Conservation (phyloP, 2,113 vertebrate genomes). For the Ophiodon elongatus region DNA sequence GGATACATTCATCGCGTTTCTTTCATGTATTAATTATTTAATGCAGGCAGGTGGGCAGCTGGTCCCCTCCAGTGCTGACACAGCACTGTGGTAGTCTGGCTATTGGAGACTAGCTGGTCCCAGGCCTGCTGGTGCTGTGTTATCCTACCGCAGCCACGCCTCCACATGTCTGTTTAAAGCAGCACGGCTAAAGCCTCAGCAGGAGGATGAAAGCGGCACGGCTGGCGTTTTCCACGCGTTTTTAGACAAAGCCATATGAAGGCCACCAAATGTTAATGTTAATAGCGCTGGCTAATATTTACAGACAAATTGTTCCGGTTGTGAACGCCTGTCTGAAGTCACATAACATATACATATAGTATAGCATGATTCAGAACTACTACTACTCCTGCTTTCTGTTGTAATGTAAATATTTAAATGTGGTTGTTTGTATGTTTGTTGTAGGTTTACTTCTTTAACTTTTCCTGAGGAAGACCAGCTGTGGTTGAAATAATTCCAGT, state of each 20-base stretch:
- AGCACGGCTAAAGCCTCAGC: not conserved
- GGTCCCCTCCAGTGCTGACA: not conserved
- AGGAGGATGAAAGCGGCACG: not conserved
- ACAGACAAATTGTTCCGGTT: too few species aligned
- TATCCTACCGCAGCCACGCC: not conserved
- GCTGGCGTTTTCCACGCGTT: not conserved
- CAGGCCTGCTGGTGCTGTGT: not conserved
- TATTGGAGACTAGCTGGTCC: not conserved
- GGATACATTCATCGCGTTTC: not conserved
- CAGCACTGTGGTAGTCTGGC: not conserved
- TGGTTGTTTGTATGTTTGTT: not conserved
- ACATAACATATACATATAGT: not conserved
- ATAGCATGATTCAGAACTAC: not conserved
- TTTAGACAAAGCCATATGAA: not conserved
- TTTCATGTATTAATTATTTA: not conserved
- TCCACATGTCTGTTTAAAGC: not conserved
- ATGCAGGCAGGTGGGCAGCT: not conserved
- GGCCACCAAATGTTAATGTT: not conserved
- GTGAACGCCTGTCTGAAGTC: not conserved
- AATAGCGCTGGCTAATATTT: not conserved
- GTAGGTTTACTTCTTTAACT: not conserved
- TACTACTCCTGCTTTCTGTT: not conserved
- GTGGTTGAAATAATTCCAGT: not conserved
- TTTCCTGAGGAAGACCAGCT: not conserved
- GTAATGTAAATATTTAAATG: not conserved